Conservation (phyloP, 2,797 vertebrate species). For the Petrocephalus schoutedeni region DNA sequence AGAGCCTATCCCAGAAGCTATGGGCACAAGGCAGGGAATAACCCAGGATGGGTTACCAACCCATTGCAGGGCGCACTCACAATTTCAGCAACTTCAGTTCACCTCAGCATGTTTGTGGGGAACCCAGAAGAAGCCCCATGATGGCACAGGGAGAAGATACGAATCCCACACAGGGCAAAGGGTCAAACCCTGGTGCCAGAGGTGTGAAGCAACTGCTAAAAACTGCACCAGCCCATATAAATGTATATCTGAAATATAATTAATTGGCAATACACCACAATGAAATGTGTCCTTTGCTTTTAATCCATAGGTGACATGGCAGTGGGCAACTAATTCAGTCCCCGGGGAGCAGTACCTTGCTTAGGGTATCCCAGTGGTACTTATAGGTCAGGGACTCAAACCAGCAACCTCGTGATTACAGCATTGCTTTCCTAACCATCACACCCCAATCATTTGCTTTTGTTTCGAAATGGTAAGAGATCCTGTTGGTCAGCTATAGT, state of each 20-base stretch:
- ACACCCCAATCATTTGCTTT: not conserved
- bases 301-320: no score
- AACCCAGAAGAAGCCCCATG: not conserved
- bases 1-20: not conserved
- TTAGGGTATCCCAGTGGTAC: no score
- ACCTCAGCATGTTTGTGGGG: not conserved
- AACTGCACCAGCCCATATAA: not conserved
- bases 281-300: no score
- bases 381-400: no score
- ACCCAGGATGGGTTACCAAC: no score
- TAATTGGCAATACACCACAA: no score
- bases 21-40: not conserved
- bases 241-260: not conserved
- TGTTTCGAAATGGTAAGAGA: not conserved
- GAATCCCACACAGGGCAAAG: not conserved
- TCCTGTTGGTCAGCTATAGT: not conserved
- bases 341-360: no score
- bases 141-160: not conserved
- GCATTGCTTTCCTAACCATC: no score
- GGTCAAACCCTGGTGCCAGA: not conserved
- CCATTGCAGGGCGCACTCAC: not conserved
- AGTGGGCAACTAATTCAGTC: no score
- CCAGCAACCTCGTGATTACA: no score
- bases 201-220: not conserved
- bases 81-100: not conserved